Base-by-base conservation (phyloP, 2,888 invertebrate genomes). In the Clitarchus hookeri region DNA sequence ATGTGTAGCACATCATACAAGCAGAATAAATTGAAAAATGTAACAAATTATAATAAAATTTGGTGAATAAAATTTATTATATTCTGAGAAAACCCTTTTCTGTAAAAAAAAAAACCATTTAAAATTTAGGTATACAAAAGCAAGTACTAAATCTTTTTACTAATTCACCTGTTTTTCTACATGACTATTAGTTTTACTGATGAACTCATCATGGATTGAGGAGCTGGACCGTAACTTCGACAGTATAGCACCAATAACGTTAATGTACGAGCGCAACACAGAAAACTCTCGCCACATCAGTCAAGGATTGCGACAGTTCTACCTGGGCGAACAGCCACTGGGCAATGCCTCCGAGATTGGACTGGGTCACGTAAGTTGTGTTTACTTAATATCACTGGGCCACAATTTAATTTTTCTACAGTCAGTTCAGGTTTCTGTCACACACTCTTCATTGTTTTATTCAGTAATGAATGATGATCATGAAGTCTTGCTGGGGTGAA, bases 201-300 rank as follows among this genome's bases (percentile, higher is more conserved):
- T 27, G 23, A 85, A 86, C 82, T 91, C 92, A 13, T 92, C 93
- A 0, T 90, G 94, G 0, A 90, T 93, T 0, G 89, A 93, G 27
- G 91, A 93, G 53, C 91, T 95, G 89, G 94, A 95, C 89, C 90
- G 92, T 0, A 92, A 95, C 83, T 96, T 95, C 92, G 92, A 94
- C 4, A 91, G 91, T 79, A 88, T 94, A 25, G 95, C 95, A 0
- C 96, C 96, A 0, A 93, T 95, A 44, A 92, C 93, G 6, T 95
- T 95, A 89, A 88, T 93, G 4, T 94, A 93, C 87, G 94, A 96
- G 88, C 93, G 93, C 11, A 92, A 92, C 9, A 93, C 92, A 23
- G 90, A 93, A 0, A 92, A 93, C 86, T 92, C 94, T 0, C 91
- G 91, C 2, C 19, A 91, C 6, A 86, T 53, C 36, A 85, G 85